phyloP scores from a whole-genome alignment of 2,888 invertebrate genomes.

The Sinelater perroti region DNA sequence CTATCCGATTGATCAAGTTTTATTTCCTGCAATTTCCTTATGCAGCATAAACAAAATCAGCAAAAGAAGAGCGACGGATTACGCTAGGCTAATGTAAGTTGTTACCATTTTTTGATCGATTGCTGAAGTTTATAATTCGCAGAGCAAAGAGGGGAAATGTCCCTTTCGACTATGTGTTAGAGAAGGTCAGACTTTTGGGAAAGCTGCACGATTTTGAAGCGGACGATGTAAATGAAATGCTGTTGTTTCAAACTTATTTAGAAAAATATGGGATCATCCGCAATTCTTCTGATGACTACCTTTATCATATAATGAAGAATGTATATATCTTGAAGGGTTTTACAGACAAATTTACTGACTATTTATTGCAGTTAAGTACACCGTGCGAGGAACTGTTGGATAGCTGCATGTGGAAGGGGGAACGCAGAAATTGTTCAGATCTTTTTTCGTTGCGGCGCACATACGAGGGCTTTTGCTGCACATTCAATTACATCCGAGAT shows the following conservation, averaged over 20 bases:
- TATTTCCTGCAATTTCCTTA: slow-evolving; percentile 25
- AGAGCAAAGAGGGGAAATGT: background rate
- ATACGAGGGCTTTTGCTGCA: slow-evolving; percentile 31
- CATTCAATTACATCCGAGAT: slow-evolving; percentile 20
- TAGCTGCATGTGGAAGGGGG: slow-evolving; percentile 13
- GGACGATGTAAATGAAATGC: background rate
- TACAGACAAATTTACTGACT: no score
- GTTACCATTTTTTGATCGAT: no score
- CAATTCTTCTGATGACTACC: background rate
- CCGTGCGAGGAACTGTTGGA: slow-evolving; percentile 25
- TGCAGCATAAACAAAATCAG: slow-evolving; percentile 33
- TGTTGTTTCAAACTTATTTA: background rate
- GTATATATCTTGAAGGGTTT: no score
- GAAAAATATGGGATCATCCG: slow-evolving; percentile 4
- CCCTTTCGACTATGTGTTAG: background rate
- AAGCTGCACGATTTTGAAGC: slow-evolving; percentile 3
- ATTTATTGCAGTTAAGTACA: slow-evolving; percentile 18
- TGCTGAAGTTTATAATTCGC: no score
- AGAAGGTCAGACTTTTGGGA: background rate
- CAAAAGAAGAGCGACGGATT: background rate
- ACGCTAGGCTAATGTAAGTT: slow-evolving; percentile 16
- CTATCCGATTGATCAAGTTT: slow-evolving; percentile 18
- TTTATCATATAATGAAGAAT: slow-evolving; percentile 15
- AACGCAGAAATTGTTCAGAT: slow-evolving; percentile 13
- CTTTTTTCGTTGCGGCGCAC: slow-evolving; percentile 16